Percentiles rank a stretch among this genome's conserved stretches.
phyloP scores from a whole-genome alignment of 2,113 vertebrate genomes.

The Eretmochelys imbricata region DNA sequence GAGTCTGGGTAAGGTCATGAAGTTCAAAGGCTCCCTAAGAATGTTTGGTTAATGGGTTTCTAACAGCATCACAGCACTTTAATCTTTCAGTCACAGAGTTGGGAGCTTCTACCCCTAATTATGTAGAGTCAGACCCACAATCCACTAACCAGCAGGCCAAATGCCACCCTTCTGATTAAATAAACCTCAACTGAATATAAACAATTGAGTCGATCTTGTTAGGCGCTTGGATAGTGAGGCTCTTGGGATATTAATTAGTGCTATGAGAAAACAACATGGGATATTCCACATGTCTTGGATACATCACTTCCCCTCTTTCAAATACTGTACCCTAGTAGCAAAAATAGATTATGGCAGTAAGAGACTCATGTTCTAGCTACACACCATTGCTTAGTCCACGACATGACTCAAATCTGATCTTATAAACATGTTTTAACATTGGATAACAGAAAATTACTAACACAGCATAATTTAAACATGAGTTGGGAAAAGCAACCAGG shows the following conservation, averaged over 20 bases:
- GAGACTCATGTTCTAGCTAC: not conserved
- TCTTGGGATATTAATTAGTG: not conserved
- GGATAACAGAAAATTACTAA: not conserved
- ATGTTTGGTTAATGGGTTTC: constrained; percentile 56
- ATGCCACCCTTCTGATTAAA: not conserved
- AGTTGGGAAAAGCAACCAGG: not conserved
- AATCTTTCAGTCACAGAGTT: constrained; percentile 28
- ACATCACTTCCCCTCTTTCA: not conserved
- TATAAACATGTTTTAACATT: constrained; percentile 1
- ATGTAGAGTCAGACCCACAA: not conserved
- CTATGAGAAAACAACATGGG: not conserved
- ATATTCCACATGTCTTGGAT: not conserved
- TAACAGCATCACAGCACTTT: not conserved
- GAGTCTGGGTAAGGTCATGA: constrained; percentile 21
- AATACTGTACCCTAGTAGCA: not conserved
- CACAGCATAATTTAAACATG: not conserved
- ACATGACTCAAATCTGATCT: not conserved
- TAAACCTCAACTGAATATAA: not conserved
- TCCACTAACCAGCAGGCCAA: constrained; percentile 16
- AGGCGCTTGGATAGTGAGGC: not conserved
- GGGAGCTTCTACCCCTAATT: not conserved
- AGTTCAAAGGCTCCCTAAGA: constrained; percentile 53
- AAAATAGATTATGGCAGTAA: not conserved
- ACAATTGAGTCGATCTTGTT: not conserved
- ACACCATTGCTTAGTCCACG: accelerated